Percentiles rank a stretch among this genome's conserved stretches.
Evolutionary conservation across 2,797 vertebrate genomes (phyloP).

Genomic region (Hypotaenidia okinawae): DNA sequence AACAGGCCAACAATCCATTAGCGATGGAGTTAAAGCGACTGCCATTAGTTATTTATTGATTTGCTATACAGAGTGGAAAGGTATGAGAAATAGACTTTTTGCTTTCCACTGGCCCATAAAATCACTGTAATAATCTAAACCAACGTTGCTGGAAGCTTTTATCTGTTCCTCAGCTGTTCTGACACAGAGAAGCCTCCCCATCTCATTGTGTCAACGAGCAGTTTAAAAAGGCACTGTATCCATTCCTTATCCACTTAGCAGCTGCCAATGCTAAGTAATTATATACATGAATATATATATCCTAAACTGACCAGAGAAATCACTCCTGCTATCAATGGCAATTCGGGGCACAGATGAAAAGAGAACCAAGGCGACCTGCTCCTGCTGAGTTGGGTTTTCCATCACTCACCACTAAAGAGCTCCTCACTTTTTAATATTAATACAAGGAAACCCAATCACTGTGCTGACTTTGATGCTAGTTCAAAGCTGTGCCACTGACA

Average conservation of each 20-base stretch:
- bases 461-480: fast-evolving
- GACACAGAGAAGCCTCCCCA: neutral
- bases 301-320: neutral
- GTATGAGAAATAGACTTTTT: constrained; percentile 18
- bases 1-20: neutral
- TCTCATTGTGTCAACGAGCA: neutral
- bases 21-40: neutral
- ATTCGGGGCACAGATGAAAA: neutral
- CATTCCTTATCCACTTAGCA: constrained; percentile 11
- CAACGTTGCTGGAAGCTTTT: neutral
- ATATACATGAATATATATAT: neutral
- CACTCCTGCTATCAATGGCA: neutral
- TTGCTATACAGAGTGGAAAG: neutral
- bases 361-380: neutral
- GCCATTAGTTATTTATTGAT: constrained; percentile 41
- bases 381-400: neutral
- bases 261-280: neutral
- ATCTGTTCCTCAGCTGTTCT: neutral
- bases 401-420: neutral
- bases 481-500: neutral
- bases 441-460: neutral
- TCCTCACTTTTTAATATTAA: neutral
- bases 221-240: neutral
- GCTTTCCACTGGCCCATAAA: constrained; percentile 27
- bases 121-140: neutral